Conservation (phyloP, 2,888 invertebrate genomes). For the Tetranychus truncatus region DNA sequence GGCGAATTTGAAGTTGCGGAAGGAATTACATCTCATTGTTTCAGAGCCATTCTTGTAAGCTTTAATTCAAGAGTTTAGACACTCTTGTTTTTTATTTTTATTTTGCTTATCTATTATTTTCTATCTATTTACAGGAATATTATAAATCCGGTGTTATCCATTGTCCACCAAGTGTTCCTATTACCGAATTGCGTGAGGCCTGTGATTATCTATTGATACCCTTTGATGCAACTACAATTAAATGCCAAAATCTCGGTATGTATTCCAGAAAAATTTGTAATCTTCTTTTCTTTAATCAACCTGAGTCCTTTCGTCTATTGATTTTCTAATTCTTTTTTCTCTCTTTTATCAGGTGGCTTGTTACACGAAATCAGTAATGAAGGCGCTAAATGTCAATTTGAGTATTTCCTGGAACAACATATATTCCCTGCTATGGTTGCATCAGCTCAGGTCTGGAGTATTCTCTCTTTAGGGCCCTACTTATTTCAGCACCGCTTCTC, state of each 20-base stretch:
- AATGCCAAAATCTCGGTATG: slow-evolving; percentile 80
- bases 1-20: slow-evolving; percentile 95
- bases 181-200: slow-evolving; percentile 89
- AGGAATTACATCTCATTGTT: slow-evolving; percentile 83
- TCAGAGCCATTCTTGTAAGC: slow-evolving; percentile 61
- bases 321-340: slow-evolving; percentile 6
- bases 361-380: slow-evolving; percentile 96
- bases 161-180: slow-evolving; percentile 85
- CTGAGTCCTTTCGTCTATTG: not conserved
- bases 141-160: slow-evolving; percentile 75
- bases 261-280: not conserved
- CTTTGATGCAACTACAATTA: slow-evolving; percentile 83
- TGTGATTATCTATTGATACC: slow-evolving; percentile 96
- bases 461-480: not conserved
- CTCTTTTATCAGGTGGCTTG: slow-evolving; percentile 48
- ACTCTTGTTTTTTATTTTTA: not conserved
- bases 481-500: too few species aligned
- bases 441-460: slow-evolving; percentile 36
- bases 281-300: not conserved
- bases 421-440: slow-evolving; percentile 89
- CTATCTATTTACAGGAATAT: slow-evolving; percentile 44
- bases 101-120: not conserved
- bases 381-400: slow-evolving; percentile 93
- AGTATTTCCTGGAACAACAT: slow-evolving; percentile 78
- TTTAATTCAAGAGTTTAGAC: not conserved